Percentiles rank a stretch among this genome's conserved stretches.
phyloP scores from a whole-genome alignment of 2,113 vertebrate species.

The Cygnus atratus region DNA sequence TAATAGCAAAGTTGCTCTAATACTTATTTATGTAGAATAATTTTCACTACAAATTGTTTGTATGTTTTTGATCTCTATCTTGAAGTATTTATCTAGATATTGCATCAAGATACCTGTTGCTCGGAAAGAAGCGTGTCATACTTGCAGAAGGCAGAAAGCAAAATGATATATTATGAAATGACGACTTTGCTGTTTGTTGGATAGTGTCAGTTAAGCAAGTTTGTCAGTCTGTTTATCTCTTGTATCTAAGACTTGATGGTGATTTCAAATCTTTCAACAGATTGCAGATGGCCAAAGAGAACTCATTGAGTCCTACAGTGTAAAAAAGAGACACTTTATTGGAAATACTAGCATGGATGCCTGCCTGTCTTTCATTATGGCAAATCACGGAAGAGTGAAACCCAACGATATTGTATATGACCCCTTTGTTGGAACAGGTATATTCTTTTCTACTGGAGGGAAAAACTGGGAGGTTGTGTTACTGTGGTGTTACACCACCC shows the following conservation, averaged over 20 bases:
- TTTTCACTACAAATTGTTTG: not conserved
- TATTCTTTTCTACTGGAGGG: not conserved
- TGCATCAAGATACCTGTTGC: not conserved
- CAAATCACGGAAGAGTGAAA: conserved; percentile 94
- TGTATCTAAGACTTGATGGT: not conserved
- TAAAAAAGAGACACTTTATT: conserved; percentile 98
- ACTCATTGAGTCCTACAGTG: conserved; percentile 87
- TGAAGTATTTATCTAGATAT: not conserved
- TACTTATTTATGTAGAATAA: not conserved
- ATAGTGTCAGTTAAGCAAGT: not conserved
- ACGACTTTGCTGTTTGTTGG: not conserved
- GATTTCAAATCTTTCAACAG: conserved; percentile 72
- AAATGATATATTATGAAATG: not conserved
- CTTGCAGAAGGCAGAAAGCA: not conserved
- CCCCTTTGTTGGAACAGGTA: conserved; percentile 99
- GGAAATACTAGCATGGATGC: conserved; percentile 99
- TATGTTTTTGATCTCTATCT: not conserved
- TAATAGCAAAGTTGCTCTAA: not conserved
- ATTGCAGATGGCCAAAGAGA: conserved; percentile 95
- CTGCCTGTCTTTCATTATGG: conserved; percentile 95
- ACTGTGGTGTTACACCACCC: not conserved
- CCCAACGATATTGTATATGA: conserved; percentile 92
- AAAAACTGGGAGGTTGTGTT: not conserved
- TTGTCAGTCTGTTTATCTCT: not conserved
- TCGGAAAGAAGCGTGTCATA: not conserved